Conservation (phyloP, 2,797 vertebrate genomes). For the Peromyscus attwateri region DNA sequence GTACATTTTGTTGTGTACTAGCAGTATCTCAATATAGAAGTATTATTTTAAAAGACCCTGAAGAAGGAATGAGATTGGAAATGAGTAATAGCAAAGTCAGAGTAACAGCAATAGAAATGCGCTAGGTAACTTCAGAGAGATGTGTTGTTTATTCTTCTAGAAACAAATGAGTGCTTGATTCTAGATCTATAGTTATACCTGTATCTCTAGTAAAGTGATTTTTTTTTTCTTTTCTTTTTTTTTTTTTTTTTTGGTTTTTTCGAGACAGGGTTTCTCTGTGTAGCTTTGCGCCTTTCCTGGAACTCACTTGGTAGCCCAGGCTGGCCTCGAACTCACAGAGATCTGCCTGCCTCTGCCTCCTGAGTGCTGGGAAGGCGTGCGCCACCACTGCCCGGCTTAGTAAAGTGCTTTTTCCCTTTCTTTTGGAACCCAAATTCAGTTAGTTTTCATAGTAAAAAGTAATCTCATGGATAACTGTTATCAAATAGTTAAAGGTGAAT, state of each 20-base stretch:
- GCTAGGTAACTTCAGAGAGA: background rate
- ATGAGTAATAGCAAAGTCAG: constrained; percentile 2
- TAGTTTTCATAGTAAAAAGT: background rate
- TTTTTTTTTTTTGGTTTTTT: too few relatives aligned
- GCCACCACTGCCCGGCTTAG: too few relatives aligned
- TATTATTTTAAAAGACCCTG: background rate
- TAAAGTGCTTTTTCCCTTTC: too few relatives aligned
- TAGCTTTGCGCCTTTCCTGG: too few relatives aligned
- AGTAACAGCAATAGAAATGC: background rate
- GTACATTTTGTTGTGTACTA: background rate
- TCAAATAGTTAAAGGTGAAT: background rate
- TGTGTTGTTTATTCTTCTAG: background rate
- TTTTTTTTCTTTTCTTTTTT: too few relatives aligned
- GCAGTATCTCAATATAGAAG: background rate
- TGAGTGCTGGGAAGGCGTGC: too few relatives aligned
- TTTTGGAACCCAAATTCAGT: background rate
- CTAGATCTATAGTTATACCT: background rate
- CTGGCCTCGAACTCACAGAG: too few relatives aligned
- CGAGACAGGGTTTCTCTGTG: too few relatives aligned
- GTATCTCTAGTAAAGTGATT: background rate
- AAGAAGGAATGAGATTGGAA: constrained; percentile 46
- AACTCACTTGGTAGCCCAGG: too few relatives aligned
- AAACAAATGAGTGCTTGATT: background rate
- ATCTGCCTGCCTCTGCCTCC: too few relatives aligned
- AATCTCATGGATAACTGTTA: background rate